Evolutionary conservation across 2,797 vertebrate genomes (phyloP).

Genomic region (Protosalanx chinensis): DNA sequence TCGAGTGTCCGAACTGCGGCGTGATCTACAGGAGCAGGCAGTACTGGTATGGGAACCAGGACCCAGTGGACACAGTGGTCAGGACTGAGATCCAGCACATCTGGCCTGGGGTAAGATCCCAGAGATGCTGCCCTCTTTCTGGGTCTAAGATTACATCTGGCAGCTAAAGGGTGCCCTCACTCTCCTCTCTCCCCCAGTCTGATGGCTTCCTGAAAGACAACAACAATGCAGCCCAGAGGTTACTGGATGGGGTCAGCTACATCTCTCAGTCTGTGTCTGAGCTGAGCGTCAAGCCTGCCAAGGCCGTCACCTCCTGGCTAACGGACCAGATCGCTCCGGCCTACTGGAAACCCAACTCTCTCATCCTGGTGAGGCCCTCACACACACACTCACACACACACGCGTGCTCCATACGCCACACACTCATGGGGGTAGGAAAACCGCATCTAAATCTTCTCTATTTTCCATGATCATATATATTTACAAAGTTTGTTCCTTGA

Average conservation of each 20-base stretch:
- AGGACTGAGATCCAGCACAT: constrained; percentile 97
- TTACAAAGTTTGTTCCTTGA: no score
- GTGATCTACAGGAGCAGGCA: constrained; percentile 97
- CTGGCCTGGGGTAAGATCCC: constrained; percentile 89
- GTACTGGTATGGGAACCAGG: constrained; percentile 98
- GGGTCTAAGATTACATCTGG: no score
- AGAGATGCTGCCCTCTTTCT: background rate
- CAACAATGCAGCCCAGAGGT: constrained; percentile 96
- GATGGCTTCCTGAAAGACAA: constrained; percentile 98
- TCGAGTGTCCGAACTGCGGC: constrained; percentile 93
- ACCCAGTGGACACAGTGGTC: constrained; percentile 97
- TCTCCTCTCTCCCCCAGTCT: constrained; percentile 65
- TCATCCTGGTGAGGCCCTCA: constrained; percentile 80
- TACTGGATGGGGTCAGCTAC: constrained; percentile 95
- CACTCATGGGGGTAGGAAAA: background rate
- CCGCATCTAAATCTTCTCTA: background rate
- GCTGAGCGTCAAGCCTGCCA: constrained; percentile 94
- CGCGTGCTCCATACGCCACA: background rate
- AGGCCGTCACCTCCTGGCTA: constrained; percentile 95
- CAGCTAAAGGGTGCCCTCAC: background rate
- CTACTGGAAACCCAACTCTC: constrained; percentile 97
- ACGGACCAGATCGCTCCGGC: constrained; percentile 96
- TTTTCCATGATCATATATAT: no score
- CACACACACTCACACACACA: background rate
- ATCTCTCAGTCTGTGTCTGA: constrained; percentile 98